Evolutionary conservation across 1,140 invertebrate genomes (phyloP), one percentile per base, ranked within the genome.

Genomic region (Bombus balteatus): DNA sequence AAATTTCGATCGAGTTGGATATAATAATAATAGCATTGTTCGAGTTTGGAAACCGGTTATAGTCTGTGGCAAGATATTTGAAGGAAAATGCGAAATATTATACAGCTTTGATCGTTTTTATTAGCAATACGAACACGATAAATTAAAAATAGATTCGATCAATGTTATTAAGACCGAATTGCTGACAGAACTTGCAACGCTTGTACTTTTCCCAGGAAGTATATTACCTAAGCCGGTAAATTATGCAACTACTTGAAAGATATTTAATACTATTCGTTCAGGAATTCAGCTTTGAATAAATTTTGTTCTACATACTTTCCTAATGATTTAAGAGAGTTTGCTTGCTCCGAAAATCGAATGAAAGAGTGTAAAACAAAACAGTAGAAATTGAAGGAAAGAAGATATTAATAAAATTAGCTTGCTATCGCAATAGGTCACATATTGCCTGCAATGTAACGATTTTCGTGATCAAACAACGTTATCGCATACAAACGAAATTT

Each of bases 1-100:
- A 85, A 72, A 80, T 41, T 80, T 73, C 12, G 66, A 72, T 22
- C n/a, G 68, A 77, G 81, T 3, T 5, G n/a, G 3, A 10, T 15
- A 6, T 65, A 15, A 68, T 22, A 74, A 83, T 68, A 68, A 83
- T 77, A n/a, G 28, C 10, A 12, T 62, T 28, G 10, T 62, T 62
- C 28, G 59, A n/a, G 28, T 62, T 22, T 53, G 18, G 18, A 53
- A 53, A 53, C 47, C 47, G 1, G 18, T 53, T 53, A 22, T 22
- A 53, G 22, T 53, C 18, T 8, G 18, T 22, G 6, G 1, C 47
- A 53, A 22, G 47, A 22, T 53, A 22, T 53, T 53, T 22, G 18
- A 22, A 53, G 18, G 47, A 53, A 53, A 53, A 22, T 53, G 18
- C 6, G 47, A 53, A 53, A 53, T 22, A 53, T 53, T 53, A 22